Evolutionary conservation across 2,888 invertebrate species (phyloP).

Genomic region (Boloria selene): DNA sequence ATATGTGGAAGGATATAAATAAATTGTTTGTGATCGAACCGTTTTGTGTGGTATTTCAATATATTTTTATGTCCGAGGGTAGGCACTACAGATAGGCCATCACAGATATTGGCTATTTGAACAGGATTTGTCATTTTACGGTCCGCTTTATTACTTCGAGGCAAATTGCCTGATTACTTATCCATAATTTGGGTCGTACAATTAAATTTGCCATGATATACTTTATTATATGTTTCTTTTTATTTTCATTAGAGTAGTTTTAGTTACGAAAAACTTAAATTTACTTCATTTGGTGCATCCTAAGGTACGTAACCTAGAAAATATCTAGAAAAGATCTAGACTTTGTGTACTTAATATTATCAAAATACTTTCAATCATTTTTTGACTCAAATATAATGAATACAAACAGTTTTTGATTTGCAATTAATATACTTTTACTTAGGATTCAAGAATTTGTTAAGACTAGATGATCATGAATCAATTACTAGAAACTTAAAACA

Average conservation of each 20-base stretch:
- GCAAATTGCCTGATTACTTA: slow-evolving; percentile 26
- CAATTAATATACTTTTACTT: too few species aligned
- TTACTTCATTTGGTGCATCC: too few species aligned
- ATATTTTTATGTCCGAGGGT: slow-evolving; percentile 32
- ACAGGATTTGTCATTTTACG: slow-evolving; percentile 33
- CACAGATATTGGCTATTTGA: slow-evolving; percentile 27
- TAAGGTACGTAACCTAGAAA: too few species aligned
- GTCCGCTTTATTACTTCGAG: slow-evolving; percentile 28
- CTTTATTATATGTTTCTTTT: neutral
- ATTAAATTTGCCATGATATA: slow-evolving; percentile 11
- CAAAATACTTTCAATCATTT: too few species aligned
- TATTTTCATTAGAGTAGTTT: neutral
- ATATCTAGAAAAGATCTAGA: too few species aligned
- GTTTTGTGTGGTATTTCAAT: slow-evolving; percentile 29
- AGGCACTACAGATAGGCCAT: slow-evolving; percentile 30
- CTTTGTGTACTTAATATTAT: too few species aligned
- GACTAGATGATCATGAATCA: too few species aligned
- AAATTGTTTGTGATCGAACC: slow-evolving; percentile 34
- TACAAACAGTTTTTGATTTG: too few species aligned
- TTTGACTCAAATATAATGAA: too few species aligned
- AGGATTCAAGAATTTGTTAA: too few species aligned
- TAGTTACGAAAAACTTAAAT: neutral
- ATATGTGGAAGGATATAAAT: slow-evolving; percentile 27
- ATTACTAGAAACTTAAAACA: too few species aligned
- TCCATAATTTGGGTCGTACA: slow-evolving; percentile 9